Percentiles rank a stretch among this genome's conserved stretches.
These are phyloP conservation scores for Clostera curtula DNA, from an alignment of 2,888 invertebrate genomes.

Conservation along the genomic window DNA sequence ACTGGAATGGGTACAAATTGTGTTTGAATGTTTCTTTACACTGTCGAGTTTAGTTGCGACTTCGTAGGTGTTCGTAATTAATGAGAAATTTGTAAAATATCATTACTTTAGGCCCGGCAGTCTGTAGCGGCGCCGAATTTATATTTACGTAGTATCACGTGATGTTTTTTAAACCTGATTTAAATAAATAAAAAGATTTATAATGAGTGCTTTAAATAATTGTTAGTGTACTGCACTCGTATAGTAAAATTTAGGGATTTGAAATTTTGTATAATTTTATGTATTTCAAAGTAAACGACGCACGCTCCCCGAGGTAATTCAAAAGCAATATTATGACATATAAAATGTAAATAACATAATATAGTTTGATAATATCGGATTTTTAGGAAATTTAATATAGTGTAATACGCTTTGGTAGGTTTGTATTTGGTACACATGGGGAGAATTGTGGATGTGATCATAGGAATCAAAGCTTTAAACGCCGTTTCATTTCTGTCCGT, in stretches of 20 bases:
- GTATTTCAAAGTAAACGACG: constrained; percentile 56
- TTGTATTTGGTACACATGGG: constrained; percentile 48
- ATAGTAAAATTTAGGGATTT: constrained; percentile 65
- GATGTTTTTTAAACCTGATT: constrained; percentile 60
- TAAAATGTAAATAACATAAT: constrained; percentile 70
- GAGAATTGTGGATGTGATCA: constrained; percentile 60
- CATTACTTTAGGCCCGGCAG: constrained; percentile 55
- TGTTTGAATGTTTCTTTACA: constrained; percentile 10
- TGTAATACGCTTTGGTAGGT: constrained; percentile 65
- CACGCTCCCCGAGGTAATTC: constrained; percentile 72
- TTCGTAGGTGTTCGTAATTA: constrained; percentile 34
- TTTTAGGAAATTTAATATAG: constrained; percentile 71
- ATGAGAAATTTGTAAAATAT: constrained; percentile 46
- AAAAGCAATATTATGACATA: constrained; percentile 75
- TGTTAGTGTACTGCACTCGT: constrained; percentile 64
- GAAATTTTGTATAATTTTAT: constrained; percentile 65
- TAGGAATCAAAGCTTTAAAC: constrained; percentile 74
- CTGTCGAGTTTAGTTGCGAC: constrained; percentile 36
- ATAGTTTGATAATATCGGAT: constrained; percentile 72
- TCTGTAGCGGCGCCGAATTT: constrained; percentile 63
- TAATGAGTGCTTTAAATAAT: constrained; percentile 67
- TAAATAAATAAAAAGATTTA: constrained; percentile 60
- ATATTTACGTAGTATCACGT: constrained; percentile 49
- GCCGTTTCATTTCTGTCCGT: constrained; percentile 55
- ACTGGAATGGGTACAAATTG: constrained; percentile 1